Base-by-base conservation (phyloP, 2,888 invertebrate genomes). In the Lysandra bellargus region DNA sequence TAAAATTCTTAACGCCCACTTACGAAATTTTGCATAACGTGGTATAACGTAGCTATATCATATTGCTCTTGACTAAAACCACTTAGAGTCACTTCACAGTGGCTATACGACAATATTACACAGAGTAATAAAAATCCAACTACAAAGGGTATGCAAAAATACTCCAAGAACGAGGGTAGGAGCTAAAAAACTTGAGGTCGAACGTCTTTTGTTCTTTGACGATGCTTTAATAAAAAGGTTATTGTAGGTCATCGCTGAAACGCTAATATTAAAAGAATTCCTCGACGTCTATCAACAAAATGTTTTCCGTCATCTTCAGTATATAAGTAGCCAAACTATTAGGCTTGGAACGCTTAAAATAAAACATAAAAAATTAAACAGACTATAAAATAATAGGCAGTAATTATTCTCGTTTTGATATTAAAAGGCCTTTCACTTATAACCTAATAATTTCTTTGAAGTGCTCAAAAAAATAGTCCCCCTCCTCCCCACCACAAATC, bases 141-240 rank as follows among this genome's bases (percentile, higher is more conserved):
- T 37, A 69, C 69, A 69, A 69, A 69, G 69, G 69, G 5, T 33
- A 69, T 37, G 33, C 69, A 69, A 69, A 33, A 69, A 69, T 37
- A 44, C 74, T 40, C 33, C 4, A 7, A 74, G n/a, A 74, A 12
- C 76, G 30, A 76, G 76, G 30, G 17, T 17, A 57, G 53, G 33
- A 33, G 23, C 30, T 53, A 33, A 76, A 75, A 76, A 57, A 57
- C 53, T 76, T 76, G 57, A 76, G 30, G 76, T 76, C 30, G 53
- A 76, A 57, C 23, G n/a, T 49, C 49, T 75, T 75, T 75, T 75
- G 49, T 76, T 76, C 76, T 57, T 76, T 53, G 33, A 53, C 30
- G 53, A 37, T 76, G 53, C 49, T 76, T 75, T 76, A 57, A 76
- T 53, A 76, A 76, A 33, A 76, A 69, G 14, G 17, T 69, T 69